phyloP scores from a whole-genome alignment of 2,888 invertebrate species.

The Macrophya annulata region DNA sequence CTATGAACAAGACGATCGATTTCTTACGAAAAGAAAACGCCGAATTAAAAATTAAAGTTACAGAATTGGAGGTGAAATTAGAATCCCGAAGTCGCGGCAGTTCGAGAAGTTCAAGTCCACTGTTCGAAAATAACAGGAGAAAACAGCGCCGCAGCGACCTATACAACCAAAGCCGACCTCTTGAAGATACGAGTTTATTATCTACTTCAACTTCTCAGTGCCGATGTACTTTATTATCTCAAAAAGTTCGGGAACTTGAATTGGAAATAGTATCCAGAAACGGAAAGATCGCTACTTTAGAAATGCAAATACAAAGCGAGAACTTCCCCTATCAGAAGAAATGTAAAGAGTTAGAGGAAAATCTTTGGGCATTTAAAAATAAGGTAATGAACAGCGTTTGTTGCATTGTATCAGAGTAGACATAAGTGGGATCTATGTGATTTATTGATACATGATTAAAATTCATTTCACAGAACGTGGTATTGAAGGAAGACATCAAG shows the following conservation, averaged over 20 bases:
- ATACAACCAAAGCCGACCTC: constrained; percentile 68
- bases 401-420: neutral
- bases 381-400: constrained; percentile 64
- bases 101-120: constrained; percentile 68
- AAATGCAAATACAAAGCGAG: constrained; percentile 71
- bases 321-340: constrained; percentile 73
- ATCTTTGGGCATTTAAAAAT: constrained; percentile 63
- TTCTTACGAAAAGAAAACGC: constrained; percentile 63
- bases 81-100: constrained; percentile 63
- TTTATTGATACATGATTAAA: constrained; percentile 10
- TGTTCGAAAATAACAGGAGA: constrained; percentile 63
- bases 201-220: constrained; percentile 3
- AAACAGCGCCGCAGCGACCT: constrained; percentile 67
- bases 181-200: constrained; percentile 58
- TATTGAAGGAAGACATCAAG: constrained; percentile 64
- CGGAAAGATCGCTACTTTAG: constrained; percentile 71
- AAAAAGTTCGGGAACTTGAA: constrained; percentile 69
- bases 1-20: neutral
- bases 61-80: constrained; percentile 62
- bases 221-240: constrained; percentile 60
- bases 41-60: constrained; percentile 62
- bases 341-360: constrained; percentile 71
- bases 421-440: neutral
- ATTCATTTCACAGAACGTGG: constrained; percentile 62
- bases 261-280: constrained; percentile 71